Percentiles rank a stretch among this genome's conserved stretches.
These are phyloP conservation scores for Campoletis sonorensis DNA, from an alignment of 1,140 invertebrate species.

Conservation along the genomic window DNA sequence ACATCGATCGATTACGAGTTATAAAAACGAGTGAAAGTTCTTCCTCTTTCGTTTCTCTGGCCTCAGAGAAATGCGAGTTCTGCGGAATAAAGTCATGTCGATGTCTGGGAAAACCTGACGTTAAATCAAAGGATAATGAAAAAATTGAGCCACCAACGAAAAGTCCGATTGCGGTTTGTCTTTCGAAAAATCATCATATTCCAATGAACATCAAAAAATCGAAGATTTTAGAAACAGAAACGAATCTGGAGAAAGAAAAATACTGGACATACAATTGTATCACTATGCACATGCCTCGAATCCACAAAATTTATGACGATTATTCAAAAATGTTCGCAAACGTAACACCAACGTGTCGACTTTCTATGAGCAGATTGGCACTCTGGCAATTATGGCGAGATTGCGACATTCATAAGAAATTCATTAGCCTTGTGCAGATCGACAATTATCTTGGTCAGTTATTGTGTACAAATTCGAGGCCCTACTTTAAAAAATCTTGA, in stretches of 20 bases:
- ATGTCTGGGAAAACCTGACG: not conserved
- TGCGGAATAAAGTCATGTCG: slow-evolving; percentile 23
- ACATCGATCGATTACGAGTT: slow-evolving; percentile 24
- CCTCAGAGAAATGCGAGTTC: slow-evolving; percentile 6
- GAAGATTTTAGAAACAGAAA: not conserved
- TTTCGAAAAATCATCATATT: not conserved
- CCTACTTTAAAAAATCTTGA: too few species aligned
- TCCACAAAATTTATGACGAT: slow-evolving; percentile 74
- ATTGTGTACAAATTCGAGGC: too few species aligned
- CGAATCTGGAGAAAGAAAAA: slow-evolving; percentile 62
- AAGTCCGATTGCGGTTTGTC: not conserved
- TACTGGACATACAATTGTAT: slow-evolving; percentile 70
- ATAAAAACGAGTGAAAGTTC: not conserved
- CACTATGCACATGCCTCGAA: slow-evolving; percentile 71
- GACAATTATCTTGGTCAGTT: slow-evolving; percentile 67
- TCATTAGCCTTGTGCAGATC: slow-evolving; percentile 74
- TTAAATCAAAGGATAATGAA: not conserved
- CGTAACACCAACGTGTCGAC: slow-evolving; percentile 60
- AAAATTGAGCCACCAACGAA: not conserved
- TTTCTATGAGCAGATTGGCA: slow-evolving; percentile 75
- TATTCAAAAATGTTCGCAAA: slow-evolving; percentile 75
- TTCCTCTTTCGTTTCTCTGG: not conserved
- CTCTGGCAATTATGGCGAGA: slow-evolving; percentile 80
- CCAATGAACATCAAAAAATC: not conserved
- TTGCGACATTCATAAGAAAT: slow-evolving; percentile 73